A percentile compares a stretch with the other conserved stretches of the same genome.
phyloP scores from a whole-genome alignment of 2,888 invertebrate genomes.

The Conomelus anceps region DNA sequence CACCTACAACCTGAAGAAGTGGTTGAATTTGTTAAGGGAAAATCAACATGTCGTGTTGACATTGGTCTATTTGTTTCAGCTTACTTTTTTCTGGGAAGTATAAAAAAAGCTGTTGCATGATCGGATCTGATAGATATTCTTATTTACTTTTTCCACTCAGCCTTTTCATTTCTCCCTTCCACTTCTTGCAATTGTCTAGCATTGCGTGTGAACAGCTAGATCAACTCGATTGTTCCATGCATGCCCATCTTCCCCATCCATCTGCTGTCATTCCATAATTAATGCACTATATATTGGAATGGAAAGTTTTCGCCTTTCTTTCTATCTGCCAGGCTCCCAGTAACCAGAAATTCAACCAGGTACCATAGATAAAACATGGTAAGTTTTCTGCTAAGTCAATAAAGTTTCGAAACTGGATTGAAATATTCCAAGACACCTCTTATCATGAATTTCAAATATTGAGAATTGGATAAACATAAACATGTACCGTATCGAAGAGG shows the following conservation, averaged over 20 bases:
- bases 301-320: not conserved
- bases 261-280: not conserved
- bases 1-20: not conserved
- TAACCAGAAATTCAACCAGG: not conserved
- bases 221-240: not conserved
- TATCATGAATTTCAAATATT: not conserved
- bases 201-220: not conserved
- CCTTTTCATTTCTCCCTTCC: not conserved
- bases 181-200: not conserved
- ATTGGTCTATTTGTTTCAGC: not conserved
- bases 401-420: not conserved
- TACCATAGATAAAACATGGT: not conserved
- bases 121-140: not conserved
- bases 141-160: not conserved
- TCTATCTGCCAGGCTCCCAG: not conserved
- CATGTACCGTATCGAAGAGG: too few relatives aligned
- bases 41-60: not conserved
- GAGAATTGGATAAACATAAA: too few relatives aligned
- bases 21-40: not conserved
- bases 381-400: not conserved
- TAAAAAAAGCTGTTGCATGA: not conserved
- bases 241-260: not conserved
- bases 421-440: not conserved
- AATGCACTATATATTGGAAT: not conserved
- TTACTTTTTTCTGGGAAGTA: not conserved